A percentile compares a stretch with the other conserved stretches of the same genome.
These are phyloP conservation scores for Mixornis gularis DNA, from an alignment of 2,113 vertebrate species.

Conservation along the genomic window DNA sequence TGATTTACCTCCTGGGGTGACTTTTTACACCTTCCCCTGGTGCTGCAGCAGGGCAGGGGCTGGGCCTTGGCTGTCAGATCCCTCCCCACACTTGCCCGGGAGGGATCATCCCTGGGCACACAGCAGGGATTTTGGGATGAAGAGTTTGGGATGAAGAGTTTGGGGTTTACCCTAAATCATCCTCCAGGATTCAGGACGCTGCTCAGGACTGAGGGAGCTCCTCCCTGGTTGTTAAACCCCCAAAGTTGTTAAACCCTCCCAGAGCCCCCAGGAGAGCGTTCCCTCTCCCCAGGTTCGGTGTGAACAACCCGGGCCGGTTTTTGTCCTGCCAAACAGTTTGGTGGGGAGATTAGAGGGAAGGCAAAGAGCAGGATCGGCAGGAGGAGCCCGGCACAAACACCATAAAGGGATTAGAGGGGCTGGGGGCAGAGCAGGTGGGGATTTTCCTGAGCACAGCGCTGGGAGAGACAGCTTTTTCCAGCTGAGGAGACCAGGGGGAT, in stretches of 20 bases:
- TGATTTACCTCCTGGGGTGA: not conserved
- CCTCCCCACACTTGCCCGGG: accelerated
- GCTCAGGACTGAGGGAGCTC: not conserved
- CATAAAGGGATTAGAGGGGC: constrained; percentile 47
- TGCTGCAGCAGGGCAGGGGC: not conserved
- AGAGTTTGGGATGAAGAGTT: not conserved
- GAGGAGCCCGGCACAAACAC: constrained; percentile 22
- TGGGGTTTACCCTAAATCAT: not conserved
- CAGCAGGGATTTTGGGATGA: not conserved
- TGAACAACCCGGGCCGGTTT: accelerated
- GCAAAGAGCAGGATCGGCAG: constrained; percentile 20
- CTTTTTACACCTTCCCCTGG: not conserved
- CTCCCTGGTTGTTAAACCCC: not conserved
- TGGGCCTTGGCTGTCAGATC: not conserved
- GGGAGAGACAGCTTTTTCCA: not conserved
- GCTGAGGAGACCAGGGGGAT: accelerated
- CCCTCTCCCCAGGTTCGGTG: accelerated
- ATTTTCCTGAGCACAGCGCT: accelerated
- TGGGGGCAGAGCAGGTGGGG: not conserved
- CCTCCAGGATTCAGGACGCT: not conserved
- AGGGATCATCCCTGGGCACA: not conserved
- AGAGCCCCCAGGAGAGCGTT: accelerated
- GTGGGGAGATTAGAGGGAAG: constrained; percentile 28
- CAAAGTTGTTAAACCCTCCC: not conserved
- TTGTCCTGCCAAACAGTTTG: not conserved